Base-by-base conservation (phyloP, 2,113 vertebrate species). In the Varanus salvator region DNA sequence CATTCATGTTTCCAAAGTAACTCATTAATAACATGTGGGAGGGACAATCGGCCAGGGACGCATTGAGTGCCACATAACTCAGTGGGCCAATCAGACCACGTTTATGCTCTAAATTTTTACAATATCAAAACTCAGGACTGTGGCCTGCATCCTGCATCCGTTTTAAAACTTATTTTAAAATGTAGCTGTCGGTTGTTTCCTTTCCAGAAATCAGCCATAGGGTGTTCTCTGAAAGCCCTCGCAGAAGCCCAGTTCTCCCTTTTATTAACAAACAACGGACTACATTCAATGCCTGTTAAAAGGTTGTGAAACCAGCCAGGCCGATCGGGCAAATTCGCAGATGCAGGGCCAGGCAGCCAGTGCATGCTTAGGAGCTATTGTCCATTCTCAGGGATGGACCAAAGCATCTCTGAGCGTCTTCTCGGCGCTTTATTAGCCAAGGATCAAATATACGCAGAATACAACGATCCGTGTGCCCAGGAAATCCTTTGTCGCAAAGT, bases 241-340 rank as follows among this genome's bases (percentile, higher is more conserved):
- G 86, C 92, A 93, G 93, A 91, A 95, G 91, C 91, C 87, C 92
- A 48, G 0, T 88, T 92, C 92, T 95, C 94, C 94, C 93, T 89
- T 94, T 92, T 93, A 92, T 95, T 92, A 93, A 69, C 1, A 4
- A 91, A 95, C 95, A 96, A 94, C 94, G 88, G 93, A 78, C 86
- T 92, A 91, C 84, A 95, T 95, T 96, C 95, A 95, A 90, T 91
- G 92, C 93, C 93, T 90, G 89, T 84, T 93, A 93, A 96, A 95
- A 93, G 90, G 89, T 6, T 94, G 84, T 92, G 90, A 92, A 91
- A 93, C 89, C 90, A 95, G 92, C 78, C 91, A 95, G 90, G 87
- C 89, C 38, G 38, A 44, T 44, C 38, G 38, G 38, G 38, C 38
- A 44, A 44, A 44, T 44, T 44, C 38, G 38, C 38, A 3, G 38